phyloP scores from a whole-genome alignment of 2,113 vertebrate species.

The Probosciger aterrimus region DNA sequence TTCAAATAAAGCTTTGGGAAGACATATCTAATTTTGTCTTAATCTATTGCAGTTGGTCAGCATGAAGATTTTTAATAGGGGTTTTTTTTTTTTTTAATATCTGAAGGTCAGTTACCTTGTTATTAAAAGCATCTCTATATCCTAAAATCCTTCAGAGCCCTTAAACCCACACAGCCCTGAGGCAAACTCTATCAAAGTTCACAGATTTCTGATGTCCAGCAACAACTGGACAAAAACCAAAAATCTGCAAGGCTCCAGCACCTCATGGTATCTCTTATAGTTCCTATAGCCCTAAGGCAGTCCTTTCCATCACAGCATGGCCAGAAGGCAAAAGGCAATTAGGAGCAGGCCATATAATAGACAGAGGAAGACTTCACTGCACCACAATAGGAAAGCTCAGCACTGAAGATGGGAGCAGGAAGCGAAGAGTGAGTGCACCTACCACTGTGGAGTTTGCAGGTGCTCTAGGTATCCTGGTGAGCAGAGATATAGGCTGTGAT shows the following conservation, averaged over 20 bases:
- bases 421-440: not conserved
- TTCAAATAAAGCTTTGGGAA: not conserved
- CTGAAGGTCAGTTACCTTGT: not conserved
- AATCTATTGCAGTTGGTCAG: not conserved
- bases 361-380: not conserved
- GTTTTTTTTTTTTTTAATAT: not conserved
- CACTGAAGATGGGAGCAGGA: not conserved
- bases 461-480: not conserved
- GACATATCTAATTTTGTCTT: not conserved
- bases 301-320: not conserved
- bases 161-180: not conserved
- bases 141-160: not conserved
- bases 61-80: not conserved
- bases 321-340: not conserved
- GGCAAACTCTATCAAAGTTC: not conserved
- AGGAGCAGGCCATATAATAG: not conserved
- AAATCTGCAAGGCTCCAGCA: not conserved
- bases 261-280: not conserved
- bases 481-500: not conserved
- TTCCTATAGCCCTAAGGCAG: not conserved
- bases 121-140: slow-evolving; percentile 24
- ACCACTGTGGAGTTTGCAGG: not conserved
- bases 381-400: not conserved
- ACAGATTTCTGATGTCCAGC: not conserved
- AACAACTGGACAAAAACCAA: not conserved